These are phyloP conservation scores for Thaumatotibia leucotreta DNA, from an alignment of 1,140 invertebrate genomes.

Conservation along the genomic window DNA sequence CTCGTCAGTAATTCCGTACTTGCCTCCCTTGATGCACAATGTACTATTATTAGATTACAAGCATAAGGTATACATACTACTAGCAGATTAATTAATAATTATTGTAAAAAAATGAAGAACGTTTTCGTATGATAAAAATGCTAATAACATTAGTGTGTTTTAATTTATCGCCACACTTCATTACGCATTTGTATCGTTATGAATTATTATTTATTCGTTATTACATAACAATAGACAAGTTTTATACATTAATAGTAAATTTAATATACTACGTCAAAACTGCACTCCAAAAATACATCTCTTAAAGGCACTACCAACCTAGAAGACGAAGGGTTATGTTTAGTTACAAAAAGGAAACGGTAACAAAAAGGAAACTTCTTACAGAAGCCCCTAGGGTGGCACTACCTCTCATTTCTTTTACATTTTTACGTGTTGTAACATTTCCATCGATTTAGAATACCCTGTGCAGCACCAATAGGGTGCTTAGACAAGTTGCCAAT, in stretches of 20 bases:
- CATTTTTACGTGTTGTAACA: not conserved
- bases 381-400: not conserved
- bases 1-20: no score
- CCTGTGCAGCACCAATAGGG: not conserved
- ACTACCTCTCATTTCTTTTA: not conserved
- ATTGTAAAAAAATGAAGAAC: no score
- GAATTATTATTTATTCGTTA: not conserved
- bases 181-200: no score
- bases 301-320: constrained; percentile 3
- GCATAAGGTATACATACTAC: no score
- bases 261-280: not conserved
- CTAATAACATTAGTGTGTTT: no score
- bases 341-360: not conserved
- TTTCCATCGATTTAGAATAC: not conserved
- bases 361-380: not conserved
- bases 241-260: not conserved
- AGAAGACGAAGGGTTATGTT: not conserved
- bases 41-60: no score
- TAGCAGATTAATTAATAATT: no score
- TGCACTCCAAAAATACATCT: constrained; percentile 8
- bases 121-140: no score
- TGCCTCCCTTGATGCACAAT: no score
- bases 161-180: no score
- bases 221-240: not conserved
- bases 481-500: no score